Conservation (phyloP, 2,797 vertebrate species). For the Leptoclinus maculatus region DNA sequence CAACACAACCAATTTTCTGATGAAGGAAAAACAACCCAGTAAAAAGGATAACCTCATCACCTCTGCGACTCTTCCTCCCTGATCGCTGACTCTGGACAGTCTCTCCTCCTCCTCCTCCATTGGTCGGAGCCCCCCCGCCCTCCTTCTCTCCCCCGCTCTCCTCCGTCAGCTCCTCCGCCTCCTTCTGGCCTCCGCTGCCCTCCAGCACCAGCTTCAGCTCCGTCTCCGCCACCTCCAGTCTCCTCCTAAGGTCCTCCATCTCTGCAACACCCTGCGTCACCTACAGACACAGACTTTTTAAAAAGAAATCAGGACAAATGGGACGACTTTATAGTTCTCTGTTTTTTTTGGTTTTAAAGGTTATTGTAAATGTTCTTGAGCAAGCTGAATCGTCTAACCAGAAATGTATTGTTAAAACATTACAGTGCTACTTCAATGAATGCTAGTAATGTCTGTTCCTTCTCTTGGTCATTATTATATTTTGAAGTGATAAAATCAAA, state of each 20-base stretch:
- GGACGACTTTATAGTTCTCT: background rate
- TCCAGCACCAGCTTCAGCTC: slow-evolving; percentile 66
- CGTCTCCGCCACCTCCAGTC: slow-evolving; percentile 62
- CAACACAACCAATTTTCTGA: background rate
- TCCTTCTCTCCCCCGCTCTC: slow-evolving; percentile 29
- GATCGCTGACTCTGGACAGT: slow-evolving; percentile 7
- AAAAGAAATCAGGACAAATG: background rate
- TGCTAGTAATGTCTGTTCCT: background rate
- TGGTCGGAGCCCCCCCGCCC: background rate
- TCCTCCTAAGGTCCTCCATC: slow-evolving; percentile 66
- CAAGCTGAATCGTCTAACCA: background rate
- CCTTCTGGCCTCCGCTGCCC: slow-evolving; percentile 32
- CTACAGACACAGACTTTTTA: slow-evolving; percentile 17
- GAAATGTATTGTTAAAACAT: background rate
- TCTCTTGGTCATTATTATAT: background rate
- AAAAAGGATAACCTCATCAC: slow-evolving; percentile 31
- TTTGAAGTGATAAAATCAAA: background rate
- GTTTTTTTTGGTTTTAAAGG: background rate
- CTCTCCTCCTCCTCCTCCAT: slow-evolving; percentile 3
- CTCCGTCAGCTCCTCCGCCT: slow-evolving; percentile 17
- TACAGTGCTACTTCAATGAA: background rate
- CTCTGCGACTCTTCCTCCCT: slow-evolving; percentile 53
- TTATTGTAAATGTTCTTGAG: background rate
- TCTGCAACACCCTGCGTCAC: slow-evolving; percentile 59
- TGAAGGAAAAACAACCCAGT: background rate